phyloP scores from a whole-genome alignment of 1,140 invertebrate genomes.

The Bombus impatiens region DNA sequence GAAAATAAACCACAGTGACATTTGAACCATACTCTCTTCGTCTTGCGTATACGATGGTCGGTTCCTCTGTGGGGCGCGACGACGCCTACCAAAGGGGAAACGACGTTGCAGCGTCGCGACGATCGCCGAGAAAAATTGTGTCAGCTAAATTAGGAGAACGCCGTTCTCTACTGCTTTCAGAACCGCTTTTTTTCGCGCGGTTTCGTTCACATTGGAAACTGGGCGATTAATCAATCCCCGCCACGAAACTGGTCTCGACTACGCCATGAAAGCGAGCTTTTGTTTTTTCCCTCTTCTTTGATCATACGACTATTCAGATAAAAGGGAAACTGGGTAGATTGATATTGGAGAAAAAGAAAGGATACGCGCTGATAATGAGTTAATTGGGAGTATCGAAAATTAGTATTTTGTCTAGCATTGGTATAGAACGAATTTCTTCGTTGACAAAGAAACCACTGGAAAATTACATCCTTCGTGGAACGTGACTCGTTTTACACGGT shows the following conservation, averaged over 20 bases:
- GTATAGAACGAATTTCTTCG: too few species aligned
- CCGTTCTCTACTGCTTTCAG: constrained; percentile 37
- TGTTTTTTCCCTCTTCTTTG: background rate
- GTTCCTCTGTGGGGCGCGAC: constrained; percentile 26
- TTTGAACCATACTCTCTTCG: constrained; percentile 72
- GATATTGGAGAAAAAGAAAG: background rate
- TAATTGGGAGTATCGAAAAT: background rate
- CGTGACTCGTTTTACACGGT: background rate
- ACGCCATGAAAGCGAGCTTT: background rate
- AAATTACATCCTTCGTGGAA: background rate
- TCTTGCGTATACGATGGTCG: constrained; percentile 36
- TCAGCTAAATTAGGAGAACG: constrained; percentile 66
- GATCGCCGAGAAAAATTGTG: constrained; percentile 66
- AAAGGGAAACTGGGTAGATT: background rate
- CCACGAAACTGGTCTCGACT: background rate
- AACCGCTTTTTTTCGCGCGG: constrained; percentile 21
- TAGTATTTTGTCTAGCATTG: too few species aligned
- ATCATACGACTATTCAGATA: background rate
- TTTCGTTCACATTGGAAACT: constrained; percentile 22
- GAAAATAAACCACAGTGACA: constrained; percentile 79
- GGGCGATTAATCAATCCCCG: constrained; percentile 23
- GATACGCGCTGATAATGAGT: too few species aligned
- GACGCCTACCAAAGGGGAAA: constrained; percentile 59
- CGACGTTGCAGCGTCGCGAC: constrained; percentile 59
- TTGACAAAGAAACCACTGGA: too few species aligned